Conservation (phyloP, 2,888 invertebrate genomes). For the Eupithecia subumbrata region DNA sequence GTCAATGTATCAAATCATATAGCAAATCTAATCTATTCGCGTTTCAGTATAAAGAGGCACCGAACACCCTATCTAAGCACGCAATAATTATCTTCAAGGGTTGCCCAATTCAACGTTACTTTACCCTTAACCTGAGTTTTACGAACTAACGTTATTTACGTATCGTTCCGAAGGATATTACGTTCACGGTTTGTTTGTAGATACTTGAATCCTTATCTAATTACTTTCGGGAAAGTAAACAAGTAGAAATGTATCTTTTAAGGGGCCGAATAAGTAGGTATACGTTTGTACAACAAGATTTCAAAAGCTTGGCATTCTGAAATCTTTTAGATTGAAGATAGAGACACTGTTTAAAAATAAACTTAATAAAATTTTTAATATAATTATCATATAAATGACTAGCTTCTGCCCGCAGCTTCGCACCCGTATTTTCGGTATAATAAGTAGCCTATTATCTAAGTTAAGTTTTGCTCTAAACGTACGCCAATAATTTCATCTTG, state of each 20-base stretch:
- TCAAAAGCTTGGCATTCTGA: no score
- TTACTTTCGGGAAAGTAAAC: not conserved
- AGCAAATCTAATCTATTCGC: no score
- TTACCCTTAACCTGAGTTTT: slow-evolving; percentile 50
- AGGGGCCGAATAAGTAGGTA: not conserved
- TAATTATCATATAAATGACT: no score
- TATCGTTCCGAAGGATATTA: slow-evolving; percentile 9
- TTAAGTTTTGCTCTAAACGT: no score
- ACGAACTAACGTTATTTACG: slow-evolving; percentile 18
- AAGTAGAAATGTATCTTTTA: not conserved
- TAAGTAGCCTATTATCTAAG: no score
- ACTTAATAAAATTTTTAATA: no score
- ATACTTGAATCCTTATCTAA: slow-evolving; percentile 5
- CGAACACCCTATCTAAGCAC: not conserved
- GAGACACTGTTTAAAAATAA: no score
- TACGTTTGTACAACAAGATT: not conserved
- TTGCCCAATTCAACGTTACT: not conserved
- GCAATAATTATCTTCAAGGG: not conserved
- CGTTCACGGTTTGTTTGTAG: not conserved
- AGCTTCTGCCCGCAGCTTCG: no score
- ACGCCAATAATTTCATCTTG: no score
- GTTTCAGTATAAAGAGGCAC: not conserved
- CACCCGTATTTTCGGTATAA: no score
- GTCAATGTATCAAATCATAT: no score
- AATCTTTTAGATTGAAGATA: no score